Conservation (phyloP, 2,797 vertebrate species). For the Discoglossus pictus region DNA sequence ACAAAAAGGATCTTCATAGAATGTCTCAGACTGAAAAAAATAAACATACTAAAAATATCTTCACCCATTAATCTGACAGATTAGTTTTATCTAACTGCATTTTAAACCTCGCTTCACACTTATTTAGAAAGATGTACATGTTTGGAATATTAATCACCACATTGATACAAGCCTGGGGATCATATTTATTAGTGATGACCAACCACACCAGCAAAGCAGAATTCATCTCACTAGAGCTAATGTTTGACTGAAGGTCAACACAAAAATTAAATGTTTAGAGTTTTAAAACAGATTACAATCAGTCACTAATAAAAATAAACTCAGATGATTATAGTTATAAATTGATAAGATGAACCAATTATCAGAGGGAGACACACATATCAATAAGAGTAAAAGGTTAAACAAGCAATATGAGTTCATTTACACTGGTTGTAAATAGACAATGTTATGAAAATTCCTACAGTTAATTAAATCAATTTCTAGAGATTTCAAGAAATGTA, state of each 20-base stretch:
- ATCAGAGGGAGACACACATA: no score
- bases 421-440: no score
- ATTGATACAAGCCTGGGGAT: conserved; percentile 42
- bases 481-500: no score
- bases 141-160: conserved; percentile 41
- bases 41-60: conserved; percentile 28
- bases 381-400: no score
- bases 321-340: conserved; percentile 19
- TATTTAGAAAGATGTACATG: conserved; percentile 37
- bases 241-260: conserved; percentile 29
- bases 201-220: conserved; percentile 10
- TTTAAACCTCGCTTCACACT: conserved; percentile 32
- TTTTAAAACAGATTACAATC: conserved; percentile 7
- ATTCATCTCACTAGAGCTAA: conserved; percentile 9
- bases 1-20: conserved; percentile 6
- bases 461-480: no score
- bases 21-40: conserved; percentile 34
- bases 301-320: conserved; percentile 5
- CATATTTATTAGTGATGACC: conserved; percentile 9
- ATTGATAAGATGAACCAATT: conserved; percentile 21
- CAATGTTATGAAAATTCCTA: no score
- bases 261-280: conserved; percentile 10
- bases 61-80: conserved; percentile 22
- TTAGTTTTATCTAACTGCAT: conserved; percentile 14
- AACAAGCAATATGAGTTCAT: no score